phyloP scores from a whole-genome alignment of 2,888 invertebrate genomes.

The Eledone cirrhosa region DNA sequence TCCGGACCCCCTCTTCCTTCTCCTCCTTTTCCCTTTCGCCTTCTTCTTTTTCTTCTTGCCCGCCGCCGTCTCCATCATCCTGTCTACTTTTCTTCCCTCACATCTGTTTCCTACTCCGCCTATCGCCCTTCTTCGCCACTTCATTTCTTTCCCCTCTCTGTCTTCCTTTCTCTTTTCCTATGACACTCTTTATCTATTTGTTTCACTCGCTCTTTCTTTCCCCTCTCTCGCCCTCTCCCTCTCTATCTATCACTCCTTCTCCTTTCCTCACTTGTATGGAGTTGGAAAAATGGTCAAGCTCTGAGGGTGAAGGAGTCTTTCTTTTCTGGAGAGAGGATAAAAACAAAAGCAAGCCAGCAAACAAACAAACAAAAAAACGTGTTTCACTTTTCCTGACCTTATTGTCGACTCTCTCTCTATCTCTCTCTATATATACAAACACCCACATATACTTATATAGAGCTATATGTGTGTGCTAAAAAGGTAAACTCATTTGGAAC shows the following conservation, averaged over 20 bases:
- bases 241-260: background rate
- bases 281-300: conserved; percentile 19
- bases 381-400: no score
- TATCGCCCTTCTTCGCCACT: background rate
- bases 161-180: no score
- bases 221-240: background rate
- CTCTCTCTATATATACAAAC: no score
- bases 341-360: background rate
- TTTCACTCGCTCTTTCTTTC: background rate
- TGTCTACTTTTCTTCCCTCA: background rate
- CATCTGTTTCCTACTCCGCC: background rate
- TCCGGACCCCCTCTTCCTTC: background rate
- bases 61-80: background rate
- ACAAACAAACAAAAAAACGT: no score
- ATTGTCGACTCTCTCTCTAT: no score
- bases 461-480: no score
- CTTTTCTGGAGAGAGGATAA: background rate
- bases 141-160: background rate
- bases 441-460: no score
- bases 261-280: background rate
- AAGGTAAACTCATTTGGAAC: no score
- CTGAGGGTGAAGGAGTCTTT: conserved; percentile 15
- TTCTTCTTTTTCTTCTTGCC: background rate
- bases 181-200: no score
- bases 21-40: background rate